Conservation (phyloP, 2,797 vertebrate species). For the Aulostomus chinensis region DNA sequence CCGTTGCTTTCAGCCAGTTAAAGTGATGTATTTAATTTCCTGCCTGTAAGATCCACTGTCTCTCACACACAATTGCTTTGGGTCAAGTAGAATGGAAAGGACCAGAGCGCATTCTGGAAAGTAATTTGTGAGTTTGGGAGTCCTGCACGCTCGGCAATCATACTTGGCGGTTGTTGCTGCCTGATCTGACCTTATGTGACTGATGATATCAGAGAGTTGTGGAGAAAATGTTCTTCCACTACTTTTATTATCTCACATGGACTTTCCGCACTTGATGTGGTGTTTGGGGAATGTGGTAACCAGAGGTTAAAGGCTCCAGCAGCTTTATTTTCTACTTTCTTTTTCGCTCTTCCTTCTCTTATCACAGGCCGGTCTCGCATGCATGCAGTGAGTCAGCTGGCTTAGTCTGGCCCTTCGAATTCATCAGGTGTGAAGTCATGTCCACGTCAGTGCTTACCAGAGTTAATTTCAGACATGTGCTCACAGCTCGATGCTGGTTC, state of each 20-base stretch:
- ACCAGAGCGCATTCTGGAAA: slow-evolving; percentile 46
- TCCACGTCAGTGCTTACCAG: slow-evolving; percentile 47
- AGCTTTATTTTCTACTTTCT: not conserved
- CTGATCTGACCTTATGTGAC: too few species aligned
- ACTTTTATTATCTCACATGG: slow-evolving; percentile 27
- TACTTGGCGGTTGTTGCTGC: too few species aligned
- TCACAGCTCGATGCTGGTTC: slow-evolving; percentile 26
- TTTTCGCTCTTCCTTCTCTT: not conserved
- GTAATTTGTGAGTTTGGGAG: slow-evolving; percentile 26
- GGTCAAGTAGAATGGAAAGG: slow-evolving; percentile 41
- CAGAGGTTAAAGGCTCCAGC: slow-evolving; percentile 11
- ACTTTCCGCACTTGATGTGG: too few species aligned
- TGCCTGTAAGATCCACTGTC: slow-evolving; percentile 6
- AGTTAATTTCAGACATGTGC: slow-evolving; percentile 58
- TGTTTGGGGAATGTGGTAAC: slow-evolving; percentile 8
- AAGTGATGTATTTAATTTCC: slow-evolving; percentile 30
- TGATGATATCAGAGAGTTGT: slow-evolving; percentile 1
- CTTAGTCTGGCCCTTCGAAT: slow-evolving; percentile 73
- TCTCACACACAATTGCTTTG: not conserved
- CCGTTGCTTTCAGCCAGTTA: slow-evolving; percentile 15
- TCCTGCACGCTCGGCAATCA: not conserved
- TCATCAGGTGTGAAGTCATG: slow-evolving; percentile 81
- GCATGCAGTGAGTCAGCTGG: slow-evolving; percentile 18
- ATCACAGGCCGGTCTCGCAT: too few species aligned
- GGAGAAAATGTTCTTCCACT: slow-evolving; percentile 4